Evolutionary conservation across 2,888 invertebrate species (phyloP).

Genomic region (Synanthedon vespiformis): DNA sequence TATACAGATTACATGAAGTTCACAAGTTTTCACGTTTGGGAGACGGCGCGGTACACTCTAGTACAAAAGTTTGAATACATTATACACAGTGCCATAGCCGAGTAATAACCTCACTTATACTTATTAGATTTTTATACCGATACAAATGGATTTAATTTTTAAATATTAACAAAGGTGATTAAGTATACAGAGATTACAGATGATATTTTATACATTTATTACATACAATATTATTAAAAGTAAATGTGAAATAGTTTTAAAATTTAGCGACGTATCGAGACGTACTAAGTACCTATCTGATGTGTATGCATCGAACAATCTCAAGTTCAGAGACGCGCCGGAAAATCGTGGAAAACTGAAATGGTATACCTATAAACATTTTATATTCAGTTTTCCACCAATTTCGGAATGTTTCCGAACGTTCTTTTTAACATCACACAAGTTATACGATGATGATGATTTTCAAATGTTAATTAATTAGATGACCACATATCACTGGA

Average conservation of each 20-base stretch:
- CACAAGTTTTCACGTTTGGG: slow-evolving; percentile 3
- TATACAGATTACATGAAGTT: slow-evolving; percentile 43
- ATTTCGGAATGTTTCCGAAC: slow-evolving; percentile 6
- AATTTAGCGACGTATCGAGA: slow-evolving; percentile 50
- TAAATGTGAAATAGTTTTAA: slow-evolving; percentile 66
- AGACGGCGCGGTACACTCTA: slow-evolving; percentile 33
- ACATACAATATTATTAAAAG: slow-evolving; percentile 67
- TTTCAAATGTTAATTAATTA: slow-evolving; percentile 41
- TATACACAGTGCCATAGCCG: slow-evolving; percentile 65
- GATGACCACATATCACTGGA: slow-evolving; percentile 54
- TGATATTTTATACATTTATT: slow-evolving; percentile 72
- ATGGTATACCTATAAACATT: slow-evolving; percentile 2
- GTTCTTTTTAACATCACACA: slow-evolving; percentile 11
- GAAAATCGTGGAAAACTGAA: slow-evolving; percentile 25
- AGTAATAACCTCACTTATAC: slow-evolving; percentile 66
- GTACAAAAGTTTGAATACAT: slow-evolving; percentile 64
- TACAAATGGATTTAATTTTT: slow-evolving; percentile 72
- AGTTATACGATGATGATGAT: slow-evolving; percentile 12
- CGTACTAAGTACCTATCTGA: slow-evolving; percentile 39
- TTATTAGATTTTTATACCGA: slow-evolving; percentile 70
- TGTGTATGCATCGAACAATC: slow-evolving; percentile 17
- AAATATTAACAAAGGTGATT: slow-evolving; percentile 70
- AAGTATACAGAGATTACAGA: slow-evolving; percentile 71
- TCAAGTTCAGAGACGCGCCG: slow-evolving; percentile 12
- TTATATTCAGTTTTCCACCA: slow-evolving; percentile 16